Evolutionary conservation across 2,797 vertebrate genomes (phyloP).

Genomic region (Loris lydekkerianus): DNA sequence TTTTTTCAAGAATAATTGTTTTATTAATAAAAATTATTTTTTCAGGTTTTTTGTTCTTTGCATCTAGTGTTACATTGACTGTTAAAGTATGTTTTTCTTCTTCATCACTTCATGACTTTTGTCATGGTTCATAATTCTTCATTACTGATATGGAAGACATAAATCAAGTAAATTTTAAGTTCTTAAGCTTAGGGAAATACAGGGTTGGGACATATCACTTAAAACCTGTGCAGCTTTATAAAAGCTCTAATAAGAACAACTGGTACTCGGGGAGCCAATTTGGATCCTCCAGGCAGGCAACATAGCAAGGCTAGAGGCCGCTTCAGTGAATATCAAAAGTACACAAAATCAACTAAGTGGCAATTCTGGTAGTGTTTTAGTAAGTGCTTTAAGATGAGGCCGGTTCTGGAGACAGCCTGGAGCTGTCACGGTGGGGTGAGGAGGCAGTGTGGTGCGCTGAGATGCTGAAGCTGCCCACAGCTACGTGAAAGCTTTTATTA

Average conservation of each 20-base stretch:
- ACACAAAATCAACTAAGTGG: background rate
- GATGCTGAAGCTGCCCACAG: background rate
- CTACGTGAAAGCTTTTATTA: background rate
- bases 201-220: background rate
- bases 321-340: background rate
- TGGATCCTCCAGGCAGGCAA: background rate
- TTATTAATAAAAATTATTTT: conserved; percentile 42
- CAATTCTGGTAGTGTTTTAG: background rate
- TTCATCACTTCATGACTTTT: conserved; percentile 7
- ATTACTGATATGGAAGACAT: background rate
- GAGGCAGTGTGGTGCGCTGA: no score
- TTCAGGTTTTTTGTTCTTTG: conserved; percentile 34
- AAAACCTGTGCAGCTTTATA: background rate
- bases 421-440: background rate
- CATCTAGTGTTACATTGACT: conserved; percentile 11
- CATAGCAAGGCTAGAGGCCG: background rate
- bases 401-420: background rate
- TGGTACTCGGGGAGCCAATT: background rate
- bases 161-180: conserved; percentile 44
- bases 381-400: background rate
- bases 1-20: conserved; percentile 5
- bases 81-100: background rate
- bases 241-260: background rate
- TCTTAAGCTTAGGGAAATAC: conserved; percentile 49
- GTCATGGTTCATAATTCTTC: conserved; percentile 26